These are phyloP conservation scores for Peromyscus maniculatus DNA, from an alignment of 2,113 vertebrate genomes.

Conservation along the genomic window DNA sequence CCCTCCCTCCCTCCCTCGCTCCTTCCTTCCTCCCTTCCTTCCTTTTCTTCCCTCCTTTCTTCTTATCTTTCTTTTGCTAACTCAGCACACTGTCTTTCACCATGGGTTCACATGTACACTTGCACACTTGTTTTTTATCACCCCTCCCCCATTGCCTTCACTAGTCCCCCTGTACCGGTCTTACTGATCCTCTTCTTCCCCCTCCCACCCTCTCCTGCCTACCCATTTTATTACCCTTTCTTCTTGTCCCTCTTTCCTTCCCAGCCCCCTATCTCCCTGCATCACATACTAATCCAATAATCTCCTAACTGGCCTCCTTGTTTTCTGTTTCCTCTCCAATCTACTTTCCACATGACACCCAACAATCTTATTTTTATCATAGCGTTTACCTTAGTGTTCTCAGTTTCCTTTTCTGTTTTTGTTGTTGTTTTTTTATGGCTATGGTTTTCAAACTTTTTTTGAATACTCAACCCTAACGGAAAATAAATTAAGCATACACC, in stretches of 20 bases:
- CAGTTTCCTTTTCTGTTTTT: not conserved
- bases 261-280: not conserved
- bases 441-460: not conserved
- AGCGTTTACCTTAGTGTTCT: not conserved
- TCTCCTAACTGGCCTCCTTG: not conserved
- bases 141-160: no score
- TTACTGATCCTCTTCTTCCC: not conserved
- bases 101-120: not conserved
- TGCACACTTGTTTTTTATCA: not conserved
- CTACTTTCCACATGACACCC: not conserved
- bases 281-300: not conserved
- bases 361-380: not conserved
- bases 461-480: not conserved
- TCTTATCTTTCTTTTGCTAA: not conserved
- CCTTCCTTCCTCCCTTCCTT: no score
- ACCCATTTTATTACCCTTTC: not conserved
- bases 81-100: not conserved
- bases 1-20: no score
- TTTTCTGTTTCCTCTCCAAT: not conserved
- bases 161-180: no score
- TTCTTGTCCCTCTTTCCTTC: not conserved
- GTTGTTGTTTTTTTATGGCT: not conserved
- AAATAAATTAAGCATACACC: not conserved
- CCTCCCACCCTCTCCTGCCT: not conserved
- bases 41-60: fast-evolving